A percentile compares a stretch with the other conserved stretches of the same genome.
phyloP scores from a whole-genome alignment of 2,797 vertebrate genomes.

The Phrynocephalus forsythii region DNA sequence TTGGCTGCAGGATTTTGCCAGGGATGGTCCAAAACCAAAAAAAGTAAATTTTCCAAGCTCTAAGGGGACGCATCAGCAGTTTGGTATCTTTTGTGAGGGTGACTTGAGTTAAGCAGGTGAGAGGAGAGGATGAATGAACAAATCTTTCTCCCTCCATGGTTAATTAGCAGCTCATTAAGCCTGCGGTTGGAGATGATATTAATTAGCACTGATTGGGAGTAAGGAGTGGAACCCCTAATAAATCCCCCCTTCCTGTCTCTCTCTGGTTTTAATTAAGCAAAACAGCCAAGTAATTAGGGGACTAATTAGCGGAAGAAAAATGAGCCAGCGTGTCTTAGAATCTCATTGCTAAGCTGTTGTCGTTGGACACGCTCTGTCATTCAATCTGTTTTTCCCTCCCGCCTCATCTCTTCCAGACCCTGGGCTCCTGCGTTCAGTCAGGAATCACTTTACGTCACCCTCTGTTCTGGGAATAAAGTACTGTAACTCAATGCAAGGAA shows the following conservation, averaged over 20 bases:
- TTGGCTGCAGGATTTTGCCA: too few relatives aligned
- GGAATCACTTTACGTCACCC: background rate
- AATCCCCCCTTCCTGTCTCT: constrained; percentile 38
- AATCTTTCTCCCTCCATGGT: constrained; percentile 4
- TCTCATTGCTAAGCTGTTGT: constrained; percentile 36
- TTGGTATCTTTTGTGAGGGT: background rate
- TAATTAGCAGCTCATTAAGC: constrained; percentile 50
- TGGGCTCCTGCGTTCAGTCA: background rate
- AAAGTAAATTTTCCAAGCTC: background rate
- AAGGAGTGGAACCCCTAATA: constrained; percentile 44
- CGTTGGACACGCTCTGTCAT: constrained; percentile 30
- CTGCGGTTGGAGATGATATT: constrained; percentile 47
- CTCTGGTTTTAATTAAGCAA: constrained; percentile 48
- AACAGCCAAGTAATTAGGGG: constrained; percentile 46
- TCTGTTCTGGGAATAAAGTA: too few relatives aligned
- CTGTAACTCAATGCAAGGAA: background rate
- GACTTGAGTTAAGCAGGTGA: constrained; percentile 26
- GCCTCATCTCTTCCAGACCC: background rate
- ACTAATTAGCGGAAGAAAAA: constrained; percentile 50
- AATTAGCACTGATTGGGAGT: constrained; percentile 48
- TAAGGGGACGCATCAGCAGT: background rate
- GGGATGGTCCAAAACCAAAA: too few relatives aligned
- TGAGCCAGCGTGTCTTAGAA: constrained; percentile 42
- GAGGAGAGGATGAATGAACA: background rate
- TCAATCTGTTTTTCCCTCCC: background rate